A percentile compares a stretch with the other conserved stretches of the same genome.
Evolutionary conservation across 35 echinoderm and acorn worm species (phyloP).

Genomic region (Apostichopus japonicus): DNA sequence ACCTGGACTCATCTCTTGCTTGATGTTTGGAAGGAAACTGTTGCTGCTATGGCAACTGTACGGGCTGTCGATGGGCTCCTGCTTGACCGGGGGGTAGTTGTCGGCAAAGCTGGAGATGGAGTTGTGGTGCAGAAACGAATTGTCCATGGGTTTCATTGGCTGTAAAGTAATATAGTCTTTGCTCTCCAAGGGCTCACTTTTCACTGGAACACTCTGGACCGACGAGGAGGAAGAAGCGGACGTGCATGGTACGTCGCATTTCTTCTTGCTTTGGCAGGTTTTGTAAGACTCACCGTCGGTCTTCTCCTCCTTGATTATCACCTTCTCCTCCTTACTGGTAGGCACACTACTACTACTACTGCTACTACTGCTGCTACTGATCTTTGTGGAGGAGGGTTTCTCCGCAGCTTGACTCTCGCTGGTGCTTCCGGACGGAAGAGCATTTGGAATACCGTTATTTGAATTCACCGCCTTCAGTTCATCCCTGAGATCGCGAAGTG

Average conservation of each 20-base stretch:
- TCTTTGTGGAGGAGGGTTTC: conserved; percentile 6
- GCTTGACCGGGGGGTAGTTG: conserved; percentile 45
- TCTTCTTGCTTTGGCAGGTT: conserved; percentile 44
- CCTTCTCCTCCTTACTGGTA: conserved; percentile 25
- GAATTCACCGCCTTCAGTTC: conserved; percentile 68
- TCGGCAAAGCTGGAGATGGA: conserved; percentile 29
- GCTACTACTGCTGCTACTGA: background rate
- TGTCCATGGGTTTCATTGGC: conserved; percentile 55
- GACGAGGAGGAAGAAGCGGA: background rate
- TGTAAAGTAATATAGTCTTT: conserved; percentile 66
- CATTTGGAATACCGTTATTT: conserved; percentile 65
- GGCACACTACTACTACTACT: background rate
- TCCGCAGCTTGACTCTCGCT: background rate
- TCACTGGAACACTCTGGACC: conserved; percentile 41
- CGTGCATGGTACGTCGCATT: conserved; percentile 16
- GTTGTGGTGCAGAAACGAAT: conserved; percentile 41
- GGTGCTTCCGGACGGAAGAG: conserved; percentile 36
- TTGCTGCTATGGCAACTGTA: conserved; percentile 38
- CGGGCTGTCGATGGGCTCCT: conserved; percentile 60
- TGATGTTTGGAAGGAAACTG: conserved; percentile 63
- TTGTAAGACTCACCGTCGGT: conserved; percentile 46
- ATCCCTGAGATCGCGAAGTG: conserved; percentile 90
- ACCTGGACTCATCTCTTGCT: conserved; percentile 44
- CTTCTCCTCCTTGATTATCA: conserved; percentile 62
- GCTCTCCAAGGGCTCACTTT: conserved; percentile 47